Evolutionary conservation across 2,888 invertebrate genomes (phyloP), one percentile per base, ranked within the genome.

Genomic region (Acrocera orbiculus): DNA sequence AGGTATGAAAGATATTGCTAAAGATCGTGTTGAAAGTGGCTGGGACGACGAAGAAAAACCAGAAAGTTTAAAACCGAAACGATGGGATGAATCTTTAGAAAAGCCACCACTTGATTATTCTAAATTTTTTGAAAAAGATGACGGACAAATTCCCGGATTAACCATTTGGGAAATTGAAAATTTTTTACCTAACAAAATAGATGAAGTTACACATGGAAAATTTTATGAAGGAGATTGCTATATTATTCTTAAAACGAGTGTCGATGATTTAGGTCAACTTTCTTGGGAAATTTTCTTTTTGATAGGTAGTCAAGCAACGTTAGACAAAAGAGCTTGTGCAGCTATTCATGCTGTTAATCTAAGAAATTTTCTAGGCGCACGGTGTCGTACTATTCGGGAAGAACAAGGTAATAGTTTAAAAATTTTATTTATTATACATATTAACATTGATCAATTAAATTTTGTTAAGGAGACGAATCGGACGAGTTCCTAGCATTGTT

Each of bases 141-240:
- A 92, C 0, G 96, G 96, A 0, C 89, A 90, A 53, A 67, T 81
- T 34, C 81, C 90, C 1, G 93, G 95, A 3, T 51, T 98, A 20
- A 81, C 83, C 16, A 80, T 95, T 39, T 98, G 96, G 96, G 98
- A 99, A 66, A 98, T 98, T 40, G 98, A 98, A 60, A 98, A 99
- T 62, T 98, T 98, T 59, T 66, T 96, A 42, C 98, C 98, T 0
- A 92, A 92, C 53, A 79, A 81, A 48, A 78, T 98, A 27, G 86
- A 86, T 34, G 86, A 87, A 69, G 89, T 80, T 5, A 78, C 89
- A 1, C 83, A 92, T 54, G 96, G 96, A 3, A 95, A 95, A 60
- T 98, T 99, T 63, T 99, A 95, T 54, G 93, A 96, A 61, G 96
- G 87, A 5, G 98, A 99, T 58, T 96, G 96, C 58, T 99, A 99